These are phyloP conservation scores for Leptogaster cylindrica DNA, from an alignment of 2,888 invertebrate species.

Conservation along the genomic window DNA sequence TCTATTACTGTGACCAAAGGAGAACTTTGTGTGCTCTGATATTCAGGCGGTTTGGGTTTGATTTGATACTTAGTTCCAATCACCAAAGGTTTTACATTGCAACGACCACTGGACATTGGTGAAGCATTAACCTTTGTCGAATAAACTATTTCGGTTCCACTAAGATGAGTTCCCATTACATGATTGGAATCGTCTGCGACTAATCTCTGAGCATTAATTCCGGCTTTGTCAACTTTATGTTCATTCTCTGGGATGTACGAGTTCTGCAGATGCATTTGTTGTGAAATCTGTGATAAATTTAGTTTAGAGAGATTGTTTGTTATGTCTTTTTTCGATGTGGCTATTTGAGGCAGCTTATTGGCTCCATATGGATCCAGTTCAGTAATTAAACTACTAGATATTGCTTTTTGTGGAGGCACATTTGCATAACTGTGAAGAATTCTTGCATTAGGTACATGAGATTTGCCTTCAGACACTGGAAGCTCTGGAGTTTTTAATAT, in stretches of 20 bases:
- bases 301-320: constrained; percentile 55
- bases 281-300: constrained; percentile 49
- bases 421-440: constrained; percentile 47
- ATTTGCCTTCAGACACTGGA: constrained; percentile 37
- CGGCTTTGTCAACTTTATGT: not conserved
- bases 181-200: constrained; percentile 51
- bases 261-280: constrained; percentile 9
- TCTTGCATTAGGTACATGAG: constrained; percentile 34
- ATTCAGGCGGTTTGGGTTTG: constrained; percentile 11
- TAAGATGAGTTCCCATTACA: not conserved
- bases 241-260: constrained; percentile 21
- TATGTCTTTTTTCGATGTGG: constrained; percentile 54
- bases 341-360: constrained; percentile 43
- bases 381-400: not conserved
- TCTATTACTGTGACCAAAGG: not conserved
- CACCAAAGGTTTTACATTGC: constrained; percentile 10
- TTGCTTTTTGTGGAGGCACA: constrained; percentile 42
- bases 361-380: not conserved
- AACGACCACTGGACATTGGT: constrained; percentile 4
- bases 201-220: constrained; percentile 49
- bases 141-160: too few relatives aligned
- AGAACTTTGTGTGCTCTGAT: not conserved
- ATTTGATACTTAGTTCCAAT: constrained; percentile 15
- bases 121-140: not conserved
- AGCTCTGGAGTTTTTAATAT: constrained; percentile 31